Conservation (phyloP, 64 coral and sea anemone genomes). For the Pocillopora verrucosa region DNA sequence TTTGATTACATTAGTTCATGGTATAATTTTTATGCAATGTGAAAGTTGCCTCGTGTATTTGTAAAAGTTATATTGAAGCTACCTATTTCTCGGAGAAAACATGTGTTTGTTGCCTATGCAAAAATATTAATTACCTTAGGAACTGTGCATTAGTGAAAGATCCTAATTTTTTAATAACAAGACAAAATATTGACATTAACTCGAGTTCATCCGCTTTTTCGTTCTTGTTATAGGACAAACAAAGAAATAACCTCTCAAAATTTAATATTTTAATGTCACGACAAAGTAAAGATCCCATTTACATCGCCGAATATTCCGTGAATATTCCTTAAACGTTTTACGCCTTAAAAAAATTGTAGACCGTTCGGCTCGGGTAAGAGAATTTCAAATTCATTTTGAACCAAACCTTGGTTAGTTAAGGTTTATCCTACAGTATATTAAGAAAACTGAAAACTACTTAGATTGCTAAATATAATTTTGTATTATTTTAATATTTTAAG, state of each 20-base stretch:
- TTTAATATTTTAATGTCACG: slow-evolving; percentile 24
- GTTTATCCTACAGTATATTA: not conserved
- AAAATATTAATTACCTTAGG: slow-evolving; percentile 29
- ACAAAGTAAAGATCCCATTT: not conserved
- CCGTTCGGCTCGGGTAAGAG: not conserved
- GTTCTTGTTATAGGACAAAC: slow-evolving; percentile 2
- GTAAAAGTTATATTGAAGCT: not conserved
- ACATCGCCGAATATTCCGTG: not conserved
- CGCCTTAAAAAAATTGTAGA: not conserved
- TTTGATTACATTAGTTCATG: not conserved
- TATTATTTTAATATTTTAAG: too few species aligned
- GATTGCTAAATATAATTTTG: not conserved
- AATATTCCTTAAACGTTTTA: not conserved
- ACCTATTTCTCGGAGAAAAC: not conserved
- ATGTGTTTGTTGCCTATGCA: not conserved
- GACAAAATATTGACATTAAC: slow-evolving; percentile 50
- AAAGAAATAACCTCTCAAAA: slow-evolving; percentile 5
- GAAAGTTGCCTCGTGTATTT: not conserved
- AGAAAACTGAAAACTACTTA: not conserved
- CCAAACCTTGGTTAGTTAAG: not conserved
- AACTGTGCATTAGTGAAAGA: slow-evolving; percentile 13
- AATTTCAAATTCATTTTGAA: not conserved
- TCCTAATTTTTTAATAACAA: slow-evolving; percentile 9
- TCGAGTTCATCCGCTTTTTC: not conserved
- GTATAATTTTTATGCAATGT: not conserved